Conservation (phyloP, 2,888 invertebrate species). For the Rhingia rostrata region DNA sequence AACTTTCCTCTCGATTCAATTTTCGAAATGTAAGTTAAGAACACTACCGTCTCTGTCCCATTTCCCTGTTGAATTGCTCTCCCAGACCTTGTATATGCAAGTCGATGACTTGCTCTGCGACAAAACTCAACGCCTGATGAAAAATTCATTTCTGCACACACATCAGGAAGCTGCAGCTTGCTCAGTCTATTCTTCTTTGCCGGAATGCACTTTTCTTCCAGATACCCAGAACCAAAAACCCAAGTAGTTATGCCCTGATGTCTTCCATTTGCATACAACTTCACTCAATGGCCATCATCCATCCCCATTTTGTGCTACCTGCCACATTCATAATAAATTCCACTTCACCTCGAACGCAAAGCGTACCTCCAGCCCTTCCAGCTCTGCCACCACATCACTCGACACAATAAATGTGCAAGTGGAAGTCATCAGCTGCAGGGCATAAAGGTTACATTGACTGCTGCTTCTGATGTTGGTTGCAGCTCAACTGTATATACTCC, state of each 20-base stretch:
- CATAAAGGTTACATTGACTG: constrained; percentile 70
- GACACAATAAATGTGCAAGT: constrained; percentile 72
- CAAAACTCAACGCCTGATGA: constrained; percentile 51
- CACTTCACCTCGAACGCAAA: constrained; percentile 32
- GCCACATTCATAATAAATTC: constrained; percentile 74
- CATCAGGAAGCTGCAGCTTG: background rate
- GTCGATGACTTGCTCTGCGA: constrained; percentile 29
- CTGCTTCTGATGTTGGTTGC: constrained; percentile 40
- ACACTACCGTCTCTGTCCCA: constrained; percentile 6
- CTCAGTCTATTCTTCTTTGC: constrained; percentile 4
- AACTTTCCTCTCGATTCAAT: background rate
- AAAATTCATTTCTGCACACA: constrained; percentile 55
- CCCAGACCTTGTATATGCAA: background rate
- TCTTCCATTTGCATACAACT: constrained; percentile 62
- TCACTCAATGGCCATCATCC: constrained; percentile 67
- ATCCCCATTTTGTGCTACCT: constrained; percentile 70
- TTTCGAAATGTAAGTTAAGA: constrained; percentile 37
- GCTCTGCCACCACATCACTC: background rate
- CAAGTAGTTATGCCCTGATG: constrained; percentile 53
- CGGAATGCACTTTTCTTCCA: constrained; percentile 62
- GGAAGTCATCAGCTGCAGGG: constrained; percentile 74
- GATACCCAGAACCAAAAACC: constrained; percentile 19
- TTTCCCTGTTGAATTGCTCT: constrained; percentile 53
- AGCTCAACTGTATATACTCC: constrained; percentile 27
- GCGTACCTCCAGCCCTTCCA: constrained; percentile 23